These are phyloP conservation scores for Corythaeola cristata DNA, from an alignment of 2,113 vertebrate species.

Conservation along the genomic window DNA sequence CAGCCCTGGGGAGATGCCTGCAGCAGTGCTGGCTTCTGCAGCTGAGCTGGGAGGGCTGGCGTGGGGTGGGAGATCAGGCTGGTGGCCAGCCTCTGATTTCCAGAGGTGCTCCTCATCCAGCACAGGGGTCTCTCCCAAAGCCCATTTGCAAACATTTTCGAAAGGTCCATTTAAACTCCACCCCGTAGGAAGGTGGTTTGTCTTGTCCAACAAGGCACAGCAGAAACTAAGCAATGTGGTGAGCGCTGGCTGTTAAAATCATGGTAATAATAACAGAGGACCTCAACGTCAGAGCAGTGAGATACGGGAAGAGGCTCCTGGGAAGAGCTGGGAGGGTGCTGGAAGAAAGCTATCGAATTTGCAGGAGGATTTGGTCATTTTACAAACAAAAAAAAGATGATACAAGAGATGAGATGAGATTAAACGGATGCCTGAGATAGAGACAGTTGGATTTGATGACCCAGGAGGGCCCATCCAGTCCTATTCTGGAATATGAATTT, in stretches of 20 bases:
- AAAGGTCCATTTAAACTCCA: neutral
- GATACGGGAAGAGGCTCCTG: neutral
- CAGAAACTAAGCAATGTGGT: neutral
- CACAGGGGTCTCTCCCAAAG: neutral
- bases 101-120: neutral
- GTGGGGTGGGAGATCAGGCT: neutral
- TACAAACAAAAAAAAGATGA: neutral
- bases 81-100: neutral
- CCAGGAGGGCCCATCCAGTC: neutral
- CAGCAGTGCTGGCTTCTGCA: rapidly evolving
- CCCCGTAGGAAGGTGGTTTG: neutral
- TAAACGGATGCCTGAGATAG: neutral
- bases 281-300: neutral
- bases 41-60: rapidly evolving
- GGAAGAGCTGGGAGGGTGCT: neutral
- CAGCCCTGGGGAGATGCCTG: neutral
- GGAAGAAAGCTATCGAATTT: neutral
- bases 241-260: neutral
- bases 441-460: neutral
- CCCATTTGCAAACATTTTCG: neutral
- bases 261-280: too few species aligned
- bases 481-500: neutral
- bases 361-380: neutral
- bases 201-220: neutral
- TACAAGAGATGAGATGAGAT: neutral